Base-by-base conservation (phyloP, 2,888 invertebrate species). In the Laspeyria flexula region DNA sequence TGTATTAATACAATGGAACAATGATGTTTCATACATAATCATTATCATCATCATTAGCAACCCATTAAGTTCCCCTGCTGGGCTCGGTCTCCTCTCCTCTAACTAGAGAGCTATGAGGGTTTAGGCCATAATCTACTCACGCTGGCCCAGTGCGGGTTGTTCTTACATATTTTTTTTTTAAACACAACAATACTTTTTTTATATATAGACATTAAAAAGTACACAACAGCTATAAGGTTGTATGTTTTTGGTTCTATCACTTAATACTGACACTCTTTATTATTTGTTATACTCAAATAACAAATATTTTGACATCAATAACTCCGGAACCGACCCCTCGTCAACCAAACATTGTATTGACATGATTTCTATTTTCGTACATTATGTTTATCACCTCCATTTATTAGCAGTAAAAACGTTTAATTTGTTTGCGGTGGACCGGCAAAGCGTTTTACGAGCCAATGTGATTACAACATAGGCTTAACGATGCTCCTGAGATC, bases 381-480 rank as follows among this genome's bases (percentile, higher is more conserved):
- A 73, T 77, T 72, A 66, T 65, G 72, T 78, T 75, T 79, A 81
- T 73, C 64, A 70, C 60, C 56, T 43, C 71, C 71, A 78, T 80
- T 80, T 79, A 80, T 79, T 79, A 80, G 77, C 79, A 76, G 73
- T 81, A 76, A 78, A 78, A 76, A 59, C 65, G 70, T 77, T 82
- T 83, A 81, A 81, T 86, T 85, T 84, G 84, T 84, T 85, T 82
- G 84, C 64, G 82, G 84, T 77, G 60, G 60, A 33, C 70, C 77
- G 65, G 73, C 80, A 82, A 83, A 84, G 74, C 79, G 77, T 71
- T 86, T 84, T 83, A 85, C 80, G 81, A 79, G 64, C 71, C 61
- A 70, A 73, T 76, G 76, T 79, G 85, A 85, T 86, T 84, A 82
- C 81, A 73, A 64, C 67, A 71, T 61, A 68, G 73, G 73, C 74